A percentile compares a stretch with the other conserved stretches of the same genome.
phyloP scores from a whole-genome alignment of 2,888 invertebrate genomes.

The Ormyrus nitidulus region DNA sequence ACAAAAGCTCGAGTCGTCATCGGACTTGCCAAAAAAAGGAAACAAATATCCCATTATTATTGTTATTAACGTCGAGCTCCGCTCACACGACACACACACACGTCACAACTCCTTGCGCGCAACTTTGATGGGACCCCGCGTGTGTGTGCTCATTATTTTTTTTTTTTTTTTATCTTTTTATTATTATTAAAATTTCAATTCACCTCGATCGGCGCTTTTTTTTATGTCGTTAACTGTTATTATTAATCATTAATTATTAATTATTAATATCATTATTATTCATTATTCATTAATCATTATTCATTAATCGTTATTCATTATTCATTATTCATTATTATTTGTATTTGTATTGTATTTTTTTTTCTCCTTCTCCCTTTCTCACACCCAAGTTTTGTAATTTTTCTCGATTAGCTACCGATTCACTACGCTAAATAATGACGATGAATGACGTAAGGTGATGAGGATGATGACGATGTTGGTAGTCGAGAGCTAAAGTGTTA shows the following conservation, averaged over 20 bases:
- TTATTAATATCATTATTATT: slow-evolving; percentile 21
- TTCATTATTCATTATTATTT: slow-evolving; percentile 46
- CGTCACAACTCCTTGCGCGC: slow-evolving; percentile 37
- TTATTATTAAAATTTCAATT: slow-evolving; percentile 36
- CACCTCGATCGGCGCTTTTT: slow-evolving; percentile 34
- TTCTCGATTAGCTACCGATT: slow-evolving; percentile 32
- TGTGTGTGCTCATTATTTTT: slow-evolving; percentile 16
- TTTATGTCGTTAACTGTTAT: slow-evolving; percentile 22
- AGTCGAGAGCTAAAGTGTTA: slow-evolving; percentile 33
- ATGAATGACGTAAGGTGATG: slow-evolving; percentile 8
- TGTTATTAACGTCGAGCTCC: slow-evolving; percentile 51
- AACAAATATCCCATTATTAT: slow-evolving; percentile 55
- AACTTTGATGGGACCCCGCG: slow-evolving; percentile 25
- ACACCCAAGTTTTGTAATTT: slow-evolving; percentile 46
- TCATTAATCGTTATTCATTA: slow-evolving; percentile 7
- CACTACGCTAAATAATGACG: slow-evolving; percentile 34
- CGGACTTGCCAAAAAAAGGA: slow-evolving; percentile 42
- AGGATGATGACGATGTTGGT: slow-evolving; percentile 41
- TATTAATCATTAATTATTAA: slow-evolving; percentile 19
- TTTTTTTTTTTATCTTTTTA: too few relatives aligned
- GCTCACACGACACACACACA: slow-evolving; percentile 45
- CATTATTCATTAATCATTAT: slow-evolving; percentile 23
- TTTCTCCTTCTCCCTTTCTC: slow-evolving; percentile 56
- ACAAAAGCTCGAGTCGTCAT: slow-evolving; percentile 52
- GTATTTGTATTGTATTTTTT: slow-evolving; percentile 24